Evolutionary conservation across 1,140 invertebrate species (phyloP).

Genomic region (Ylistrum balloti): DNA sequence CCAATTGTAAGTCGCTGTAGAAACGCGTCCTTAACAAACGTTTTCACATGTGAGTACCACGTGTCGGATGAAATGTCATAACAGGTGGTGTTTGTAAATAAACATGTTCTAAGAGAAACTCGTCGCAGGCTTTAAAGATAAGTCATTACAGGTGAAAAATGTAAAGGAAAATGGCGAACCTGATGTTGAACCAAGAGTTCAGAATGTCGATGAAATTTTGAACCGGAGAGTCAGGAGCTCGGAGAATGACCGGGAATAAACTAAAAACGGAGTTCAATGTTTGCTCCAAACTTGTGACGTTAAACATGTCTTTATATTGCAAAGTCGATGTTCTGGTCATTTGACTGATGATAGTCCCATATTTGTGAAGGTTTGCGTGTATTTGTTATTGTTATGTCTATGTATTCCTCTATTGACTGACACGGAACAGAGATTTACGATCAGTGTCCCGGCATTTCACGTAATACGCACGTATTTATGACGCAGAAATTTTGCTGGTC

Average conservation of each 20-base stretch:
- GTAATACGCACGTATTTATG: background rate
- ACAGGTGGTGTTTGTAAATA: background rate
- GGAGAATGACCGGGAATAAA: background rate
- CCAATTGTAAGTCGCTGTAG: constrained; percentile 66
- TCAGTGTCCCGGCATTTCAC: no score
- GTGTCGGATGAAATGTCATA: background rate
- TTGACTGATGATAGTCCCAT: constrained; percentile 31
- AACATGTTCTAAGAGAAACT: background rate
- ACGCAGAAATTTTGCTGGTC: background rate
- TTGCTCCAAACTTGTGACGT: background rate
- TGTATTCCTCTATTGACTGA: background rate
- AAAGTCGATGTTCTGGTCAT: background rate
- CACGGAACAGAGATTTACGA: background rate
- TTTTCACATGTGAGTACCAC: background rate
- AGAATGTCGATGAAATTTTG: background rate
- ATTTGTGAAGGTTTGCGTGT: background rate
- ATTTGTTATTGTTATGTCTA: background rate
- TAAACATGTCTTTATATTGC: background rate
- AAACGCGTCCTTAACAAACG: background rate
- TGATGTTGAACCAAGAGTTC: background rate
- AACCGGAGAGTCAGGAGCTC: background rate
- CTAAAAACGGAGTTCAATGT: background rate
- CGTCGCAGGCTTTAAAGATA: background rate
- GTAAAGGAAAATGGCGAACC: background rate
- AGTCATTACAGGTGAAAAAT: no score